These are phyloP conservation scores for Sanderia malayensis DNA, from an alignment of 30 jellyfish, hydroid and myxozoan genomes.

Conservation along the genomic window DNA sequence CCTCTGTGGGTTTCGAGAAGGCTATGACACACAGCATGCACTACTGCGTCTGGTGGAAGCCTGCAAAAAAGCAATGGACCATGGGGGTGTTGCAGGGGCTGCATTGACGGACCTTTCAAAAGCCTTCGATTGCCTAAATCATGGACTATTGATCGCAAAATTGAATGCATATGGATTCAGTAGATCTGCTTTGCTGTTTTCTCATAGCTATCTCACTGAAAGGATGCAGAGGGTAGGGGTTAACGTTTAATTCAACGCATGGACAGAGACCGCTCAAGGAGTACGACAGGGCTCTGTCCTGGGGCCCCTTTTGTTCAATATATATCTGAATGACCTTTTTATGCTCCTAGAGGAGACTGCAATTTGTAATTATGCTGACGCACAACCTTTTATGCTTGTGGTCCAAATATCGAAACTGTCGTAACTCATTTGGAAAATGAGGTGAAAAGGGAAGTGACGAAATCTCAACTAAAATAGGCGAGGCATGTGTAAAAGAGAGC, in stretches of 20 bases:
- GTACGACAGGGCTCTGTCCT: neutral
- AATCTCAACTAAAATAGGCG: neutral
- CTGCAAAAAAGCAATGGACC: neutral
- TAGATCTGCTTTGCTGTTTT: neutral
- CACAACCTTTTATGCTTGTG: neutral
- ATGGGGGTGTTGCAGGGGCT: neutral
- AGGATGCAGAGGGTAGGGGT: constrained; percentile 1
- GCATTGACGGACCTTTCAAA: neutral
- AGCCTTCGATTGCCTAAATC: neutral
- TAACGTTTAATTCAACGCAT: neutral
- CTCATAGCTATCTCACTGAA: neutral
- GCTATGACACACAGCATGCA: constrained; percentile 43
- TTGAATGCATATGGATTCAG: neutral
- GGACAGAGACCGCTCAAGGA: too few relatives aligned
- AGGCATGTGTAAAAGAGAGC: neutral
- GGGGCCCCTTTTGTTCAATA: neutral
- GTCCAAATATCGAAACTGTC: constrained; percentile 1
- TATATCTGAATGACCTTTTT: neutral
- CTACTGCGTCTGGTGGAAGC: constrained; percentile 2
- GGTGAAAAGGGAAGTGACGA: neutral
- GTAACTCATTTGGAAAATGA: neutral
- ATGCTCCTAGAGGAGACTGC: neutral
- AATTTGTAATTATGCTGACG: neutral
- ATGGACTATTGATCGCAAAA: neutral
- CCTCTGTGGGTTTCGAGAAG: constrained; percentile 52